Evolutionary conservation across 92 coral and sea anemone species (phyloP), one percentile per base, ranked within the genome.

Genomic region (Scolanthus callimorphus): DNA sequence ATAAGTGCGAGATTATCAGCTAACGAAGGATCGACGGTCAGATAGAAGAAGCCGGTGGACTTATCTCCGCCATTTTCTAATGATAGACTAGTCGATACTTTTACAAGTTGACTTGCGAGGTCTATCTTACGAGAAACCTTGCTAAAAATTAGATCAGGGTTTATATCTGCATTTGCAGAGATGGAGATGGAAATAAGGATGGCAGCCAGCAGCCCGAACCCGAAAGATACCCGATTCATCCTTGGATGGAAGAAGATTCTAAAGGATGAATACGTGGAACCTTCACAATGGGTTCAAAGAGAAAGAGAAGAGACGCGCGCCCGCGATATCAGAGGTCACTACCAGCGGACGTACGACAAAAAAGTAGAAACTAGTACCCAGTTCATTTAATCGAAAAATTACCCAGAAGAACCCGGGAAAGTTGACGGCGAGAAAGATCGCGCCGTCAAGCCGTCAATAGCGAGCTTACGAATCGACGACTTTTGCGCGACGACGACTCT

Each of bases 61-160:
- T 90, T 59, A 72, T 81, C 94, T 38, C 96, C 99, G 60, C 72
- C 80, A 81, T 94, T 94, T 59, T 89, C 90, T 44, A 94, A 74
- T 12, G 92, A 79, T 20, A 94, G 39, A 34, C 88, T 64, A 21
- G 91, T 77, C 54, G 86, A 81, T 73, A 80, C 65, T 80, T 89
- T 94, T 9, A 84, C 84, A 11, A 89, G 65, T 62, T 94, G 99
- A 9, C 90, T 75, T 22, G 96, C 57, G 56, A 94, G 85, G 66
- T 94, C 99, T 74, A 94, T 94, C 80, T 89, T 84, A 25, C 99
- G 90, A 73, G 92, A 81, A 73, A 81, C 97, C 77, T 81, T 85
- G 60, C 72, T 79, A 57, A 76, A 73, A 31, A 70, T 54, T 39
- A 94, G 65, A 65, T 84, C 77, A 37, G 84, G 57, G 59, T 94